Evolutionary conservation across 2,888 invertebrate genomes (phyloP), one percentile per base, ranked within the genome.

Genomic region (Cheilosia grossa): DNA sequence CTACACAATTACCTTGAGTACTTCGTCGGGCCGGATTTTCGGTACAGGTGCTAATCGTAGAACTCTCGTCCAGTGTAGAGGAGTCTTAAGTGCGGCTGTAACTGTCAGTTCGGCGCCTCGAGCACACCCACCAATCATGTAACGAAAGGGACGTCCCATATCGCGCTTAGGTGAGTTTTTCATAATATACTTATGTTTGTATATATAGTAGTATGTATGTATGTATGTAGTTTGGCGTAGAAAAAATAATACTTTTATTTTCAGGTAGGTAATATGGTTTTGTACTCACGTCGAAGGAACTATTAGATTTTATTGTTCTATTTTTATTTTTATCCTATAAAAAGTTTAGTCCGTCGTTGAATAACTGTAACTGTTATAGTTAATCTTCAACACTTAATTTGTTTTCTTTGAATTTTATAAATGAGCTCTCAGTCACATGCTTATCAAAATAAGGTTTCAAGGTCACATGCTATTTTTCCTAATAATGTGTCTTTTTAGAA

Each of bases 21-120:
- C 87, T 53, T 92, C 92, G 69, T 90, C 90, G 51, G 90, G 88
- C 21, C 89, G 89, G 58, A 91, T 89, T 89, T 92, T 92, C 10
- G 90, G 89, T 66, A 87, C 87, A 9, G 91, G 89, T 49, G 90
- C 89, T 88, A 91, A 90, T 21, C 91, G 88, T 69, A 92, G 87
- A 61, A 92, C 90, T 66, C 91, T 88, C 3, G 90, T 90, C 91
- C 91, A 92, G 82, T 91, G 89, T 73, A 89, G 88, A 79, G 92
- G 89, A 40, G 92, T 78, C 81, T 90, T 91, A 15, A 92, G 86
- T 2, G 91, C 91, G 2, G 89, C 89, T 67, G 89, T 89, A 13
- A 89, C 88, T 17, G 88, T 88, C 2, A 90, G n/a, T 75, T 90
- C 90, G 2, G 89, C 88, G 15, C 90, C 89, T 47, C 89, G 88